These are phyloP conservation scores for Potamarius usumacintae DNA, from an alignment of 2,113 vertebrate genomes.

Conservation along the genomic window DNA sequence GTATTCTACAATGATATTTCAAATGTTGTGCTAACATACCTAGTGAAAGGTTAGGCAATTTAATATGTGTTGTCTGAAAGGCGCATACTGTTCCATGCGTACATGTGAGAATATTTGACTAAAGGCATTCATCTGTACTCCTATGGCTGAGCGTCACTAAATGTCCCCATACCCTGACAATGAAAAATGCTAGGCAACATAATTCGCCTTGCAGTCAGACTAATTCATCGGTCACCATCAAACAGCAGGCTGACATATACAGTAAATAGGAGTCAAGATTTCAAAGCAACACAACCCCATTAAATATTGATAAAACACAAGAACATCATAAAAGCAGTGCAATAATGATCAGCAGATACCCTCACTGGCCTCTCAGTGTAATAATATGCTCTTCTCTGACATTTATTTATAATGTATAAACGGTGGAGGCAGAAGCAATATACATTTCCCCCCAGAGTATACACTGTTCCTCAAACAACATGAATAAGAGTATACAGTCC, in stretches of 20 bases:
- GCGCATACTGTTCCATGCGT: neutral
- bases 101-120: neutral
- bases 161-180: neutral
- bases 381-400: constrained; percentile 32
- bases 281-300: constrained; percentile 31
- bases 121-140: neutral
- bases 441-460: neutral
- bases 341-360: neutral
- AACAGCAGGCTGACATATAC: neutral
- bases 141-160: neutral
- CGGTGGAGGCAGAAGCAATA: constrained; percentile 10
- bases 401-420: constrained; percentile 46
- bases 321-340: constrained; percentile 13
- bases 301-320: constrained; percentile 39
- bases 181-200: neutral
- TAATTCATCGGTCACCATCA: neutral
- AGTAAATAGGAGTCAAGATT: neutral
- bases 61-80: neutral
- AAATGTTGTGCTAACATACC: neutral
- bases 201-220: neutral
- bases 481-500: neutral
- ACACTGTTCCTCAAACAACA: constrained; percentile 18
- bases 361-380: constrained; percentile 1
- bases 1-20: neutral
- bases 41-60: neutral